These are phyloP conservation scores for Artemisiospiza belli DNA, from an alignment of 2,113 vertebrate species.

Conservation along the genomic window DNA sequence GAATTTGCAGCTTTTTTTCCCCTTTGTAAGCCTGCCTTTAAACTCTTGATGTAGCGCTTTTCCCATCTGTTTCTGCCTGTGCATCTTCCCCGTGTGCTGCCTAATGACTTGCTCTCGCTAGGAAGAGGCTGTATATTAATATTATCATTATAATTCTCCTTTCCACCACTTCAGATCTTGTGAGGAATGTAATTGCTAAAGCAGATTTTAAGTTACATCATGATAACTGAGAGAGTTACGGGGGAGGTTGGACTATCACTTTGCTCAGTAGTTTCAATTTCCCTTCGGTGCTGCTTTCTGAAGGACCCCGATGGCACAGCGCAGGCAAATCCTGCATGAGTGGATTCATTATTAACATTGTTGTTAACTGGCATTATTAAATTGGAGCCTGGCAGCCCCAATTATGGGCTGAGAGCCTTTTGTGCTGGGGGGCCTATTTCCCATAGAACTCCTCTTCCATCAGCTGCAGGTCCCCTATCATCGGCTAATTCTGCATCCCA, in stretches of 20 bases:
- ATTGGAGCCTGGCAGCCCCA: background rate
- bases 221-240: slow-evolving; percentile 24
- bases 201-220: slow-evolving; percentile 49
- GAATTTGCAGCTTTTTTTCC: slow-evolving; percentile 8
- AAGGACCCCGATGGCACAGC: background rate
- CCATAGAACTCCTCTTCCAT: background rate
- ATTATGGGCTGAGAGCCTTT: background rate
- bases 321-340: background rate
- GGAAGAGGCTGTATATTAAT: slow-evolving; percentile 53
- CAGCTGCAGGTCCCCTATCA: background rate
- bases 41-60: slow-evolving; percentile 52
- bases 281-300: background rate
- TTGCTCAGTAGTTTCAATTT: slow-evolving; percentile 38
- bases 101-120: slow-evolving; percentile 56
- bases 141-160: slow-evolving; percentile 51
- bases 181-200: slow-evolving; percentile 57
- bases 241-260: slow-evolving; percentile 39
- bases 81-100: slow-evolving; percentile 33
- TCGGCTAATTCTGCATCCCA: background rate
- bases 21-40: slow-evolving; percentile 34
- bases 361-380: background rate
- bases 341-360: background rate
- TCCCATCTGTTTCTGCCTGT: slow-evolving; percentile 54
- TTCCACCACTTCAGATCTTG: slow-evolving; percentile 56
- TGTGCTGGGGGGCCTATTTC: background rate